These are phyloP conservation scores for Musca domestica DNA, from an alignment of 1,140 invertebrate species.

Conservation along the genomic window DNA sequence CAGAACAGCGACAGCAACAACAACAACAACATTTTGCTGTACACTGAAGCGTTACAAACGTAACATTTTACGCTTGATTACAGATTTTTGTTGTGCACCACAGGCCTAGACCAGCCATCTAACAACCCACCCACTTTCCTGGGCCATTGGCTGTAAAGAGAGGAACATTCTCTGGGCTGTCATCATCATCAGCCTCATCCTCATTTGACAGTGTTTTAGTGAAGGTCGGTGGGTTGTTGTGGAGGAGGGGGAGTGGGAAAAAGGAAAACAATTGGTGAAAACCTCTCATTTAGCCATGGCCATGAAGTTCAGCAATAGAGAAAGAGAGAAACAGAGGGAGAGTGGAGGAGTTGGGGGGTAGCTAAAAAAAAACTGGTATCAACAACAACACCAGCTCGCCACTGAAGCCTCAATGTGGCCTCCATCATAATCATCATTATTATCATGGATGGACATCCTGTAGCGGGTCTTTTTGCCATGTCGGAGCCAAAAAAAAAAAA, in stretches of 20 bases:
- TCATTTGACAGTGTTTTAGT: neutral
- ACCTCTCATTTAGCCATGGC: neutral
- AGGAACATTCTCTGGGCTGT: no score
- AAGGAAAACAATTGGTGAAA: no score
- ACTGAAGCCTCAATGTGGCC: neutral
- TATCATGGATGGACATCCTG: constrained; percentile 13
- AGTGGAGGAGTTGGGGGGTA: no score
- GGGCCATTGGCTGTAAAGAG: neutral
- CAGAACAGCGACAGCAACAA: no score
- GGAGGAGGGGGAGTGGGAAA: no score
- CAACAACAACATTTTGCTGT: neutral
- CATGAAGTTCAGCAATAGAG: neutral
- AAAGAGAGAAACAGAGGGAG: no score
- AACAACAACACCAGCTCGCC: no score
- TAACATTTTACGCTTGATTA: constrained; percentile 20
- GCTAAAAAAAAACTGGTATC: no score
- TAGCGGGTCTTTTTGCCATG: neutral
- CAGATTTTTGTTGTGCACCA: neutral
- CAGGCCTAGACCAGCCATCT: neutral
- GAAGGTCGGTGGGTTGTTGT: no score
- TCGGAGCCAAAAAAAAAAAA: neutral
- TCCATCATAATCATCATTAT: neutral
- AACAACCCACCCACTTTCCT: neutral
- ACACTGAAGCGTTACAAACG: constrained; percentile 19
- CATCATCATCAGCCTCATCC: neutral